Base-by-base conservation (phyloP, 37 sponge, comb jelly and placozoan species). In the Chondrilla cf. caribensis region DNA sequence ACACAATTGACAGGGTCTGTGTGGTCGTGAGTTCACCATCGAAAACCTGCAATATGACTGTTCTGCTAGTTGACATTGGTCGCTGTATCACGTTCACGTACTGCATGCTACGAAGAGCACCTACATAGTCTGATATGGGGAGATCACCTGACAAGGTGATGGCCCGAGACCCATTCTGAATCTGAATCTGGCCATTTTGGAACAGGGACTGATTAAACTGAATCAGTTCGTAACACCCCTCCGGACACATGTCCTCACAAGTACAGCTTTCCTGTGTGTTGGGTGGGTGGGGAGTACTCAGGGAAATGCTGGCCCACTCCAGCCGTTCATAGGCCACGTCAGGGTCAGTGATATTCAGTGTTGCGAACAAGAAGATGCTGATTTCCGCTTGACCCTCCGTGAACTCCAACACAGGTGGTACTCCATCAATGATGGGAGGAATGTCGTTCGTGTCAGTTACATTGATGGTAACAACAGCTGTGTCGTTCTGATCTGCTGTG, bases 21-120 rank as follows among this genome's bases (percentile, higher is more conserved):
- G 59, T 78, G 24, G 84, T 79, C 36, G 70, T 58, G 8, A 82
- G 26, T 38, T 39, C 58, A 35, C 85, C 85, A 82, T 92, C 92
- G 81, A 37, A 60, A 21, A 92, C 88, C 8, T 25, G 32, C 15
- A 92, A 35, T 5, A 66, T 47, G 2, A 92, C 54, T 0, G 58
- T 85, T 43, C 92, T 81, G 17, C 58, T 18, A 25, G 44, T 33
- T 33, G 88, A 86, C 19, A 24, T 1, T 9, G 92, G 92, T 59
- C 88, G 82, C 42, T 73, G 32, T 32, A 92, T 79, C 4, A 73
- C 26, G 40, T 92, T 92, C 3, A 85, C 58, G 68, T 92, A 92
- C 44, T 71, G 22, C 2, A 85, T 75, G 60, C 59, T 26, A 15
- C 60, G 65, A 25, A 92, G 60, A 60, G 86, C 81, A 15, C 32